Evolutionary conservation across 2,113 vertebrate genomes (phyloP), one percentile per base, ranked within the genome.

Genomic region (Callochromis pleurospilus): DNA sequence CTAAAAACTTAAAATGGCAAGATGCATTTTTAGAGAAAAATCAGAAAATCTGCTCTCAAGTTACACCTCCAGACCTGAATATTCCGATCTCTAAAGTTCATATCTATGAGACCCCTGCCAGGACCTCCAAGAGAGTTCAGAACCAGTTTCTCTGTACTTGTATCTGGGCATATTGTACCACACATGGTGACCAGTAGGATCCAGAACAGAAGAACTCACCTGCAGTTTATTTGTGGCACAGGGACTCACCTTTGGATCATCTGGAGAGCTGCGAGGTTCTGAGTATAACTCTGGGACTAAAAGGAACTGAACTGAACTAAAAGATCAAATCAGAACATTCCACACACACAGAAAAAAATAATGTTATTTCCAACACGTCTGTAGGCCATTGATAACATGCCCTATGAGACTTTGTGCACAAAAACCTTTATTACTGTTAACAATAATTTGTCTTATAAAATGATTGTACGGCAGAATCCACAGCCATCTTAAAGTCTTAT

Each of bases 71-170:
- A 17, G 42, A 38, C 45, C 54, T 56, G 70, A 73, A 86, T 33
- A 5, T 58, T 45, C 51, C 26, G 31, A 68, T 58, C 11, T 36
- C 9, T 55, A 19, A 77, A 62, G 62, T 79, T 38, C 17, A 17
- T 42, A 21, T 45, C 7, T 7, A 84, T 40, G 12, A 31, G 29
- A 81, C 58, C 42, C 7, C 47, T 29, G 29, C 8, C 17, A 6
- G 81, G 91, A 91, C 73, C 89, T 49, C 13, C 26, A 10, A 84
- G 91, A 92, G 89, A 82, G 89, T 91, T 90, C 82, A 92, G 93
- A 94, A 90, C 79, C 91, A 83, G 91, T 29, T 79, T 60, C 40
- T 85, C 24, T 79, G 53, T 55, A 38, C 70, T 40, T 55, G 33
- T 47, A 45, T 70, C 45, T 21, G n/a, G 51, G 40, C 85, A 62